Evolutionary conservation across 2,113 vertebrate genomes (phyloP), one percentile per base, ranked within the genome.

Genomic region (Limanda limanda): DNA sequence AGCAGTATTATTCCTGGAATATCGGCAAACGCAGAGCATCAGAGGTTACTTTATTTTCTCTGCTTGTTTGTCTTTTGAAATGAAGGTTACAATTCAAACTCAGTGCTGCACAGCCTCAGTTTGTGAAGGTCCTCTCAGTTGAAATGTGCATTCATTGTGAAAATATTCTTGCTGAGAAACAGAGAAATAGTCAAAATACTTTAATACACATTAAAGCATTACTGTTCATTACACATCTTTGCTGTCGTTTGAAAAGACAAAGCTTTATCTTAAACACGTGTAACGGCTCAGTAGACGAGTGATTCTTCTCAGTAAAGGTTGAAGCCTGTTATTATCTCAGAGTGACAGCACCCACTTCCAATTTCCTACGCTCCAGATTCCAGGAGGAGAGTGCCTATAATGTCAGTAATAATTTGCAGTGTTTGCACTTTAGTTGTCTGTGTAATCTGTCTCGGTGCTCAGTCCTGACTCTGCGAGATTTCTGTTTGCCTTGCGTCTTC

Each of bases 1-100:
- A 98, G 73, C 97, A 98, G 89, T 99, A 97, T 92, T 99, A 96
- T 77, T 95, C 96, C 76, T 99, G 98, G 98, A 98, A 96, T 94
- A 98, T 99, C 82, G 98, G 98, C 61, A 99, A 99, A 83, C 95
- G 97, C 65, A 95, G 98, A 87, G 98, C 97, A 27, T 95, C 97
- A 0, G 98, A 99, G 97, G 97, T 99, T 94, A 93, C 25, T 64
- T 68, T 57, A 12, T 65, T 31, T 35, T 52, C 20, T 37, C 3
- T 57, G 27, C 64, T 27, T 68, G 23, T 59, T 14, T 21, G 37
- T 4, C 1, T 37, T 1, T 8, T 62, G 7, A 37, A 47, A 58
- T 57, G 3, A 52, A 10, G 24, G 2, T 60, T 21, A 66, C 45
- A 54, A 27, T 40, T 66, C 0, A 6, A 31, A 76, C 60, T 31